Conservation (phyloP, 1,140 invertebrate genomes). For the Solenopsis fugax region DNA sequence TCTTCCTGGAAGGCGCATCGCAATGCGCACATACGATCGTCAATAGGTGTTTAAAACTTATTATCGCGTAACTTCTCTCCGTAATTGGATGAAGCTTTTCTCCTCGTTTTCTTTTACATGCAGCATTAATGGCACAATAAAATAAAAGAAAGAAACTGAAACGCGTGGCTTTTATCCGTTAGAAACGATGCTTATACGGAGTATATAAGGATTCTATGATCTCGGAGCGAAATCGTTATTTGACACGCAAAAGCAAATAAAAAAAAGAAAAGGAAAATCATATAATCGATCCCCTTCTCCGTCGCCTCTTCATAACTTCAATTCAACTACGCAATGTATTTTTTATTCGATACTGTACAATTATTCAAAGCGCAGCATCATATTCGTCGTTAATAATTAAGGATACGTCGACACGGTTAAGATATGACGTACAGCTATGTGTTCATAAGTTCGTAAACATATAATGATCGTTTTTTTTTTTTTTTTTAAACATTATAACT, state of each 20-base stretch:
- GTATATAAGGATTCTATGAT: neutral
- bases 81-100: slow-evolving; percentile 9
- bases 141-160: slow-evolving; percentile 70
- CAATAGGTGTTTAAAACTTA: neutral
- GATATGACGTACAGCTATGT: slow-evolving; percentile 60
- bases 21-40: slow-evolving; percentile 77
- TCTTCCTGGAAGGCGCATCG: slow-evolving; percentile 63
- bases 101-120: neutral
- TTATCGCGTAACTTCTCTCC: slow-evolving; percentile 7
- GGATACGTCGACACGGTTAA: slow-evolving; percentile 60
- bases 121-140: slow-evolving; percentile 48
- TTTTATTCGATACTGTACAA: slow-evolving; percentile 83
- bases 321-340: slow-evolving; percentile 76
- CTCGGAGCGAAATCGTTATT: neutral
- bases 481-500: slow-evolving; percentile 50
- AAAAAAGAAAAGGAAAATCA: neutral
- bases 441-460: slow-evolving; percentile 59
- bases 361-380: slow-evolving; percentile 80
- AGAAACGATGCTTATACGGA: neutral
- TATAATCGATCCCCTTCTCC: slow-evolving; percentile 10
- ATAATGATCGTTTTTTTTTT: slow-evolving; percentile 38
- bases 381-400: slow-evolving; percentile 75
- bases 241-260: neutral
- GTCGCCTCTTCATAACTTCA: slow-evolving; percentile 36
- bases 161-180: neutral